These are phyloP conservation scores for Crotophaga sulcirostris DNA, from an alignment of 2,113 vertebrate species.

Conservation along the genomic window DNA sequence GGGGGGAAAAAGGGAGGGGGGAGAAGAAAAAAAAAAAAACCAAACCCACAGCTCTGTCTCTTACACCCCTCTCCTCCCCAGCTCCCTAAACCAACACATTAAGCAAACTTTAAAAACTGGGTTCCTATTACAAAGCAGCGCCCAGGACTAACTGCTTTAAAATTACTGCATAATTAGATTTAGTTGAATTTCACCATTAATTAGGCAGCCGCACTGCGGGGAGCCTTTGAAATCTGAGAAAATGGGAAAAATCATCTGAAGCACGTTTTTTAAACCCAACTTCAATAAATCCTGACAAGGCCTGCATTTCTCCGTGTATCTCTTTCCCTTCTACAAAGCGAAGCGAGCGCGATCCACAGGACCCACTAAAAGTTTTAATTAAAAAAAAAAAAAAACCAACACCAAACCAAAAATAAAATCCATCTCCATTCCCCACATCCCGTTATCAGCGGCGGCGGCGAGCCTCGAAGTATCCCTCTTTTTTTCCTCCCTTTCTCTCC, in stretches of 20 bases:
- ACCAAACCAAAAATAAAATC: neutral
- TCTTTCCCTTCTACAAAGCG: constrained; percentile 55
- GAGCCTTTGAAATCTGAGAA: constrained; percentile 81
- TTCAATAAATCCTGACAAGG: constrained; percentile 78
- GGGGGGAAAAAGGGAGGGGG: fast-evolving
- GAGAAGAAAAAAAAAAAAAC: neutral
- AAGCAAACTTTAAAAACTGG: constrained; percentile 80
- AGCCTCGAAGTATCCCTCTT: neutral
- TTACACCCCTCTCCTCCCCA: constrained; percentile 64
- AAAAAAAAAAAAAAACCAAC: neutral
- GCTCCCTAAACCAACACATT: constrained; percentile 75
- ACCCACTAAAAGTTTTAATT: constrained; percentile 35
- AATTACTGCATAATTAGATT: constrained; percentile 86
- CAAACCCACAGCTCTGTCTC: neutral
- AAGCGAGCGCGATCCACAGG: constrained; percentile 38
- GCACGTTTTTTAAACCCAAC: constrained; percentile 76
- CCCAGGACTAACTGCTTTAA: constrained; percentile 82
- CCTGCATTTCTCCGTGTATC: constrained; percentile 68
- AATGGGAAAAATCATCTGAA: constrained; percentile 81
- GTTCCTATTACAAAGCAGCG: constrained; percentile 81
- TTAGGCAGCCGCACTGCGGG: constrained; percentile 80
- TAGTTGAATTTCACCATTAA: constrained; percentile 85
- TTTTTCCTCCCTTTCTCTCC: constrained; percentile 70
- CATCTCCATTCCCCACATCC: neutral
- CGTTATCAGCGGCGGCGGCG: neutral